Conservation (phyloP, 1,140 invertebrate genomes). For the Harlomillsia oculata region DNA sequence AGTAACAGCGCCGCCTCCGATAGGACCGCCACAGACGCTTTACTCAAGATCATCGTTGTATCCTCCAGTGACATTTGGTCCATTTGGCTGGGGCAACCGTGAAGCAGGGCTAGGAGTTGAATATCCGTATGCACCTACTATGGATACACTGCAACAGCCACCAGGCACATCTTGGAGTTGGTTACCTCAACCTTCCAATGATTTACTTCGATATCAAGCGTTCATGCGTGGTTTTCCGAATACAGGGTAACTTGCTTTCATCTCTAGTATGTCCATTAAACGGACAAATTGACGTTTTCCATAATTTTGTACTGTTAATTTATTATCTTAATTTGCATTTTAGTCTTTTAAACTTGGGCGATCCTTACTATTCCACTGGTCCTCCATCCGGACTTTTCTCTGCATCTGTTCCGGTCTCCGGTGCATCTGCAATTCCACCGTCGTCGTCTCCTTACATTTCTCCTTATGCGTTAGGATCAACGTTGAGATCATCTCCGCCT, state of each 20-base stretch:
- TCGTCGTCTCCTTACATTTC: neutral
- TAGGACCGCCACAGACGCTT: conserved; percentile 3
- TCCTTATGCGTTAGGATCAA: neutral
- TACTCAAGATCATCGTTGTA: conserved; percentile 7
- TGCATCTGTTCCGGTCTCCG: too few species aligned
- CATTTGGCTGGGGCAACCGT: conserved; percentile 7
- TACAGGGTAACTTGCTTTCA: neutral
- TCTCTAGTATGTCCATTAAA: neutral
- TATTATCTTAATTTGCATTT: too few species aligned
- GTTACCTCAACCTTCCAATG: conserved; percentile 4
- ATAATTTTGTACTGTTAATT: too few species aligned
- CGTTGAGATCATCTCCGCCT: neutral
- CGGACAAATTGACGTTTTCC: too few species aligned
- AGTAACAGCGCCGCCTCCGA: neutral
- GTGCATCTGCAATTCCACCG: neutral
- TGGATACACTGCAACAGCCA: neutral
- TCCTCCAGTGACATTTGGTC: neutral
- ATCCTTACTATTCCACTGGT: too few species aligned
- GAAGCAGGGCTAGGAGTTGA: neutral
- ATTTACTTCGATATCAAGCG: conserved; percentile 13
- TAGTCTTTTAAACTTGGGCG: too few species aligned
- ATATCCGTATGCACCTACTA: neutral
- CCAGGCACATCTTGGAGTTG: conserved; percentile 9
- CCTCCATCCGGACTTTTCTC: too few species aligned
- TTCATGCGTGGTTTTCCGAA: conserved; percentile 8